Base-by-base conservation (phyloP, 23 tunicate species). In the Corella eumyota region DNA sequence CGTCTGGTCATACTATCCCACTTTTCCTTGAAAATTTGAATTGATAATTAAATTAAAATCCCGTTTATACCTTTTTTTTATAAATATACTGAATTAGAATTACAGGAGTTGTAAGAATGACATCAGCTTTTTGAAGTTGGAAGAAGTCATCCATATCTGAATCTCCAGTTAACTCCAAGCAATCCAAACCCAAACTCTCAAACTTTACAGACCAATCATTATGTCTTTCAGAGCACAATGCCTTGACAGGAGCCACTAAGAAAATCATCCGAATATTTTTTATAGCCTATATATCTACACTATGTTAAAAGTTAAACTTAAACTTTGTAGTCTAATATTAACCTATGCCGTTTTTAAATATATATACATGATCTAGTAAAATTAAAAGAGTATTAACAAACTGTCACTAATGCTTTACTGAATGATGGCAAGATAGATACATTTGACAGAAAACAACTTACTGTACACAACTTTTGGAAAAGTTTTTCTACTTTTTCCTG, bases 1-100 rank as follows among this genome's bases (percentile, higher is more conserved):
- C 93, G 65, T 19, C 93, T 63, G 15, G 93, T 83, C 73, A 76
- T 83, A 63, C 81, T 75, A 40, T 83, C 93, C 93, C 93, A 83
- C 57, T 83, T 83, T 62, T 83, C 93, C 85, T 77, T 6, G 2
- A 49, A 33, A 64, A 6, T 64, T 6, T 44, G 2, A 22, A 30
- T 45, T 11, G 7, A 53, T n/a, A 11, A 53, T n/a, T 7, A 23
- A 23, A 53, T 40, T 40, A 9, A 40, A 9, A 40, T 40, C 11
- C 15, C 15, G 11, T 40, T 11, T 40, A 40, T 9, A 40, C 13
- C 48, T 40, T 40, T 40, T 9, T 40, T 11, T 9, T 9, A 40
- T n/a, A n/a, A n/a, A 9, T 9, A 40, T 40, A 9, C 48, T 9
- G 15, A 40, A 40, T 15, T 9, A n/a, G 11, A 51, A 25, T 51